Evolutionary conservation across 2,888 invertebrate genomes (phyloP), one percentile per base, ranked within the genome.

Genomic region (Slavum lentiscoides): DNA sequence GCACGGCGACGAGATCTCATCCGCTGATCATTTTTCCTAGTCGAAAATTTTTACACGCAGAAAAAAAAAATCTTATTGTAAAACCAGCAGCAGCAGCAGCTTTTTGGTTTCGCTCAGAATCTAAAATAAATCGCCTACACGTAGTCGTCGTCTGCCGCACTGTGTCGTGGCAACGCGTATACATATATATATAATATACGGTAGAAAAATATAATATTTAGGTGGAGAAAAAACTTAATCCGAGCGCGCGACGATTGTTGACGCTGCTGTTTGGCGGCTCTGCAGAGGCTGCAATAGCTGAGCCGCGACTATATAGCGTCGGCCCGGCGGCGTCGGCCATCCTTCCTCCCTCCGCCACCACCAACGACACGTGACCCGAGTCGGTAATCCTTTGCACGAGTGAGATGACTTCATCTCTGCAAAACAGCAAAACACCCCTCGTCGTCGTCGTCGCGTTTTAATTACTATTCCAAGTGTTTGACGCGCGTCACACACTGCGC

Each of bases 391-490:
- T 77, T 62, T 74, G 74, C 64, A 30, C 30, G 30, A 30, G 30
- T 53, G 69, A 77, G 77, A 77, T 77, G 69, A 77, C 77, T 77
- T 69, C 30, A 30, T 30, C 30, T 30, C 30, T 30, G 30, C 4
- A 30, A 30, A 30, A 30, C 30, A 4, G 30, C 30, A 30, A 30
- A 30, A 30, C 30, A 30, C 30, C 30, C 30, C 4, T 58, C 17
- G 58, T 58, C 58, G 23, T 30, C 30, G 37, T 49, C 80, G 39
- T 23, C 70, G 23, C 72, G 70, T 80, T 80, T 80, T 80, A 80
- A 80, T 80, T 80, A 80, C 80, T 64, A 66, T 80, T 68, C 43
- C 43, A 15, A 68, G 75, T 80, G 64, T 80, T 80, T 72, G 80
- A 70, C 80, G 62, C 55, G 70, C 9, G 30, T 64, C 70, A 39